Percentiles rank a stretch among this genome's conserved stretches.
Evolutionary conservation across 53 echinoderm and acorn worm genomes (phyloP).

Genomic region (Echinometra lucunter): DNA sequence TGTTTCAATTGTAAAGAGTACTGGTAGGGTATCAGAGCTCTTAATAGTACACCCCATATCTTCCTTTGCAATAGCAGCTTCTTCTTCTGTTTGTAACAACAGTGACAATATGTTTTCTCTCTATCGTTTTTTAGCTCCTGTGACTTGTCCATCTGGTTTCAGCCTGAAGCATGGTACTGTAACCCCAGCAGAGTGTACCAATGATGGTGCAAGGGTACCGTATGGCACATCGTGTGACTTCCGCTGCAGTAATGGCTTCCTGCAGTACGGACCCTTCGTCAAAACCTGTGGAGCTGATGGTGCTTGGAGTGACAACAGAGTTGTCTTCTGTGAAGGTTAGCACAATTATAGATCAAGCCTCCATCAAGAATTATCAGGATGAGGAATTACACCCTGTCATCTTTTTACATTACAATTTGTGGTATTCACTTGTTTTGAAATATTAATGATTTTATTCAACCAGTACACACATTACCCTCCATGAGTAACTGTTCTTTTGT

Average conservation of each 20-base stretch:
- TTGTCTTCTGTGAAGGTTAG: slow-evolving; percentile 55
- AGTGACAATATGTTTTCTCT: neutral
- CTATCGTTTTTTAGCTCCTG: slow-evolving; percentile 5
- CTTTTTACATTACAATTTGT: too few relatives aligned
- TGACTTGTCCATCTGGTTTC: slow-evolving; percentile 50
- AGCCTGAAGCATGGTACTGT: slow-evolving; percentile 47
- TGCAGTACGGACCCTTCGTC: slow-evolving; percentile 53
- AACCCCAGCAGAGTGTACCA: slow-evolving; percentile 15
- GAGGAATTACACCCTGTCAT: neutral
- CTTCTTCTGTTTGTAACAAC: too few relatives aligned
- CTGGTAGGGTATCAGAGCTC: too few relatives aligned
- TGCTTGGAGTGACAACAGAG: slow-evolving; percentile 45
- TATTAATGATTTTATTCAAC: too few relatives aligned
- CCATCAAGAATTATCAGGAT: neutral
- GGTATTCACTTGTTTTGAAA: too few relatives aligned
- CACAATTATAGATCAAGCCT: too few relatives aligned
- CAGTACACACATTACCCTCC: too few relatives aligned
- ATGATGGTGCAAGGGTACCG: neutral
- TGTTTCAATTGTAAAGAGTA: too few relatives aligned
- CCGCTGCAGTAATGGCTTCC: slow-evolving; percentile 55
- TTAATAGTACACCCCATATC: neutral
- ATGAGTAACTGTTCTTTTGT: too few relatives aligned
- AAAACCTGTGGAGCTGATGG: slow-evolving; percentile 59
- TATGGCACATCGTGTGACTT: slow-evolving; percentile 50
- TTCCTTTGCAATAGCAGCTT: slow-evolving; percentile 23